Base-by-base conservation (phyloP, 2,797 vertebrate species). In the Trachurus trachurus region DNA sequence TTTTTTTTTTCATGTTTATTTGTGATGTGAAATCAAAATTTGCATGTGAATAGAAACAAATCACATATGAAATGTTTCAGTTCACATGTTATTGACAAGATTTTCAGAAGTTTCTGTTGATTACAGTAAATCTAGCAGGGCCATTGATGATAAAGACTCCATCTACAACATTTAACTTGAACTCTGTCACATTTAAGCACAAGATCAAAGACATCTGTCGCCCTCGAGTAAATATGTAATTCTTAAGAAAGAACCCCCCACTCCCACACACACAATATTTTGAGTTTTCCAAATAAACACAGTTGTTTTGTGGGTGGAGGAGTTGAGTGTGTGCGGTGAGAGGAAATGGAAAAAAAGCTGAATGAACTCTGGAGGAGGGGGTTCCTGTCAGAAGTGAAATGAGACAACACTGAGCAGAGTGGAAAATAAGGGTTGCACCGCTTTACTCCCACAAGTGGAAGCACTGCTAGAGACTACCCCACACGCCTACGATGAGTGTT, bases 381-480 rank as follows among this genome's bases (percentile, higher is more conserved):
- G n/a, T 61, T 15, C 42, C 10, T 56, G 1, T 66, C 29, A 74
- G 59, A 67, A 34, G 0, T 42, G 54, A 77, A 70, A 67, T 45
- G 12, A 74, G 52, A 58, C 3, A 21, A 42, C 15, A 42, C 1
- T 1, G 16, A 56, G 67, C 62, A 76, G 71, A 22, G 49, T 70
- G 78, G 82, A 81, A 88, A 81, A 44, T 66, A 72, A 69, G 86
- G 49, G 15, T 80, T 80, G 63, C 66, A 85, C 80, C 5, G 37
- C 54, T 66, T 60, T 19, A 65, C 78, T 61, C 82, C 85, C 70
- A 39, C 87, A 10, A n/a, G 31, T 80, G 73, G 74, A 81, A 79
- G 53, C 58, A 59, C 79, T 50, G 8, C 0, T 11, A 72, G 70
- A 78, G 83, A 80, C 76, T 81, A 87, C 78, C 84, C 84, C 79